Percentiles rank a stretch among this genome's conserved stretches.
These are phyloP conservation scores for Anomalospiza imberbis DNA, from an alignment of 2,797 vertebrate species.

Conservation along the genomic window DNA sequence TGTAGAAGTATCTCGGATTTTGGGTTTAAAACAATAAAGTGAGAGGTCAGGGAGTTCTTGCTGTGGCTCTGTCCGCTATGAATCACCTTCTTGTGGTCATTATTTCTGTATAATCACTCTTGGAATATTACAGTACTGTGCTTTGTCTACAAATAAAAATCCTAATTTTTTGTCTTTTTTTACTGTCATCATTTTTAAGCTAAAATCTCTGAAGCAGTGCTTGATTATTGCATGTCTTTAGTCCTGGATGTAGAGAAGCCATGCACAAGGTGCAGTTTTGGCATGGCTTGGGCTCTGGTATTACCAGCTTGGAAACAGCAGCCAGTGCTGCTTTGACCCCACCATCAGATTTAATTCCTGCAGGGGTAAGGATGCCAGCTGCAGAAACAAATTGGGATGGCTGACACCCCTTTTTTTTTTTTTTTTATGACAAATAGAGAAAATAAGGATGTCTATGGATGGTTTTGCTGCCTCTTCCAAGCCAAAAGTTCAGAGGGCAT, in stretches of 20 bases:
- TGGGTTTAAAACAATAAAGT: not conserved
- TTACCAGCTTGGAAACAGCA: not conserved
- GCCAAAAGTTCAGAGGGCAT: not conserved
- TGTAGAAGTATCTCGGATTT: not conserved
- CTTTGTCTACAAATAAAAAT: not conserved
- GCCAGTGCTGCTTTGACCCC: not conserved
- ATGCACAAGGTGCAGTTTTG: not conserved
- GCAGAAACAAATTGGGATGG: not conserved
- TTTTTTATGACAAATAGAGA: not conserved
- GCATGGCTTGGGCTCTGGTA: not conserved
- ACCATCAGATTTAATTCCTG: not conserved
- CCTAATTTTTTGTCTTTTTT: not conserved
- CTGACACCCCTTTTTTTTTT: not conserved
- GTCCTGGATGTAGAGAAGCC: not conserved
- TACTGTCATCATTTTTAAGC: not conserved
- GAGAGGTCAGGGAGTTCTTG: not conserved
- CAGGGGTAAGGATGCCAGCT: not conserved
- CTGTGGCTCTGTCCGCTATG: not conserved
- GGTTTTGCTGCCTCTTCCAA: not conserved
- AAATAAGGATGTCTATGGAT: not conserved
- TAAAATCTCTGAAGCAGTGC: not conserved
- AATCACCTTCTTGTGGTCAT: not conserved
- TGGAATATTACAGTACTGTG: not conserved
- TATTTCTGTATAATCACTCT: not conserved
- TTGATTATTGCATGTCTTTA: not conserved